Conservation (phyloP, 2,113 vertebrate genomes). For the Propithecus coquereli region DNA sequence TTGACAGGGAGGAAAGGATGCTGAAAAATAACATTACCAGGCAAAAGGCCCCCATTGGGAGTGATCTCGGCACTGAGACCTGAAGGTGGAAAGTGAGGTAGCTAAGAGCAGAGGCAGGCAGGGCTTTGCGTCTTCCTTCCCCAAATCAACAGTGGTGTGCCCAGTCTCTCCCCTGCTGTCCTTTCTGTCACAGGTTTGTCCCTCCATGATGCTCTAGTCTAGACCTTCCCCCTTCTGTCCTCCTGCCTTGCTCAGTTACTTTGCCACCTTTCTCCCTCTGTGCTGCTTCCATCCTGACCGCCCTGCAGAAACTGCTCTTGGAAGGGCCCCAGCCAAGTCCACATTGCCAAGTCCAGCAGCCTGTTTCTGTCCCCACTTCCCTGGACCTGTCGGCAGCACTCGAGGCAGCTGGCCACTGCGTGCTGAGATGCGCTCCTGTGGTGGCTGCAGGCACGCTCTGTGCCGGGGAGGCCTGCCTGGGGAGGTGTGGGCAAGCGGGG, state of each 20-base stretch:
- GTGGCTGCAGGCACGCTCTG: neutral
- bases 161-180: neutral
- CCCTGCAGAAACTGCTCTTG: neutral
- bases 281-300: neutral
- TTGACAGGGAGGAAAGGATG: neutral
- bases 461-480: neutral
- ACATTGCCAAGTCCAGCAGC: neutral
- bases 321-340: neutral
- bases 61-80: neutral
- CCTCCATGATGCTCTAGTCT: neutral
- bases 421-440: neutral
- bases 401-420: neutral
- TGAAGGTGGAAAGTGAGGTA: neutral
- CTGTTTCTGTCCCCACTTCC: neutral
- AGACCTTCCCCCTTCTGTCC: neutral
- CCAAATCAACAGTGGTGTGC: fast-evolving
- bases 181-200: neutral
- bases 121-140: neutral
- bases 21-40: neutral
- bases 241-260: neutral
- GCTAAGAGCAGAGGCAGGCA: neutral
- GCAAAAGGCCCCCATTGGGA: neutral
- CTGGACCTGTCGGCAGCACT: neutral
- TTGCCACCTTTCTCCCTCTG: neutral
- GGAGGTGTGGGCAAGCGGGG: neutral